A percentile compares a stretch with the other conserved stretches of the same genome.
Conservation (phyloP, 2,797 vertebrate species). For the Perodicticus potto region DNA sequence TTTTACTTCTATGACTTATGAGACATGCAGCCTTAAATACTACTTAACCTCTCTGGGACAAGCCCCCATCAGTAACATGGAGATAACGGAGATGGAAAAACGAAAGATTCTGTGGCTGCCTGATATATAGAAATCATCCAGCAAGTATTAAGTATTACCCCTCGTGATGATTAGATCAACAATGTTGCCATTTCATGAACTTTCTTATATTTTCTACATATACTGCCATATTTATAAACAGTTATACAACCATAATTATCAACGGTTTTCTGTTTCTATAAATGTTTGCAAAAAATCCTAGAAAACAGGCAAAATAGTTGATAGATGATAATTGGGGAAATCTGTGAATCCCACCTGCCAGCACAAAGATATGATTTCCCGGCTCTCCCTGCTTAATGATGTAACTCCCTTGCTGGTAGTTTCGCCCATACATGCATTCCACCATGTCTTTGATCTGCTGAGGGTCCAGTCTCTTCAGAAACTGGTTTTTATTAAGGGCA, state of each 20-base stretch:
- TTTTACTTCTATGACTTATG: background rate
- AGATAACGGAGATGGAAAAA: background rate
- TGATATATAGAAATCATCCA: background rate
- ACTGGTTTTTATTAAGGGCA: constrained; percentile 95
- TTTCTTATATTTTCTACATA: constrained; percentile 42
- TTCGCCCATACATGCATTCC: constrained; percentile 96
- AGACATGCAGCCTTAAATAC: background rate
- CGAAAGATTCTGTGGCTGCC: background rate
- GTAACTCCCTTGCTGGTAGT: constrained; percentile 93
- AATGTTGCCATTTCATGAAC: background rate
- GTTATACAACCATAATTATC: background rate
- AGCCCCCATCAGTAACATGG: background rate
- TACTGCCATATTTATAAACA: background rate
- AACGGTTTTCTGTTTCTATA: constrained; percentile 1
- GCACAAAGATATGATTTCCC: constrained; percentile 95
- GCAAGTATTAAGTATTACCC: background rate
- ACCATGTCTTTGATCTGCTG: constrained; percentile 96
- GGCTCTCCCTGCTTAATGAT: constrained; percentile 95
- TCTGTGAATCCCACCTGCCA: constrained; percentile 90
- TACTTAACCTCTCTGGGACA: background rate
- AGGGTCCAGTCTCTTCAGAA: constrained; percentile 94
- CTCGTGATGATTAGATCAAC: background rate
- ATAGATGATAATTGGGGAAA: background rate
- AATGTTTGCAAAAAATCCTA: background rate
- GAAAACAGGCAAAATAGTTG: background rate